phyloP scores from a whole-genome alignment of 2,113 vertebrate species.

The Microcebus murinus region DNA sequence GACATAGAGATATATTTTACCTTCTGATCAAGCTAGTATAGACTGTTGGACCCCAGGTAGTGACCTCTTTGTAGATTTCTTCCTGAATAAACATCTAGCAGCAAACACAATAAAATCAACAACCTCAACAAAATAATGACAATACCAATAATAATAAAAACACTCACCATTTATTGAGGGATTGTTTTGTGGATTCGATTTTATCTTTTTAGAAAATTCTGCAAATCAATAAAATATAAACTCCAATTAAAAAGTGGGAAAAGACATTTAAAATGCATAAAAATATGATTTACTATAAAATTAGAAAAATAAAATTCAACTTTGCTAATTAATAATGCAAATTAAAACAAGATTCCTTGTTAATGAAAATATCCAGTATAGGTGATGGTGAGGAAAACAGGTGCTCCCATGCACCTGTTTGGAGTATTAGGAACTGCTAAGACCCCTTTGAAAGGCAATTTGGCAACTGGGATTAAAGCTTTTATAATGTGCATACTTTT shows the following conservation, averaged over 20 bases:
- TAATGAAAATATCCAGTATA: background rate
- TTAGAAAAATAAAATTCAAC: background rate
- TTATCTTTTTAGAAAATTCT: background rate
- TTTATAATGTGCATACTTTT: background rate
- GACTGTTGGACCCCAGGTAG: background rate
- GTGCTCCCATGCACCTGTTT: background rate
- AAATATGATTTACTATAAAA: background rate
- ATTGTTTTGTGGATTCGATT: background rate
- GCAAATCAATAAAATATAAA: background rate
- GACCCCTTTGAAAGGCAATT: background rate
- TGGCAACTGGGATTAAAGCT: background rate
- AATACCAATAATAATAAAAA: background rate
- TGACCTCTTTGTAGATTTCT: background rate
- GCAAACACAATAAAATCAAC: background rate
- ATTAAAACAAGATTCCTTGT: background rate
- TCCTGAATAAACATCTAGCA: background rate
- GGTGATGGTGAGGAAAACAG: background rate
- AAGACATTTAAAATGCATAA: background rate
- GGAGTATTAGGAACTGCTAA: background rate
- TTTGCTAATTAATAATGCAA: background rate
- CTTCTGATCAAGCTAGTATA: background rate
- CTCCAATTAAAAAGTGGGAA: background rate
- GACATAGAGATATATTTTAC: constrained; percentile 33
- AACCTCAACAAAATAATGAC: background rate
- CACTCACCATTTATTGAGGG: background rate